Evolutionary conservation across 1,140 invertebrate genomes (phyloP), one percentile per base, ranked within the genome.

Genomic region (Cataglyphis hispanica): DNA sequence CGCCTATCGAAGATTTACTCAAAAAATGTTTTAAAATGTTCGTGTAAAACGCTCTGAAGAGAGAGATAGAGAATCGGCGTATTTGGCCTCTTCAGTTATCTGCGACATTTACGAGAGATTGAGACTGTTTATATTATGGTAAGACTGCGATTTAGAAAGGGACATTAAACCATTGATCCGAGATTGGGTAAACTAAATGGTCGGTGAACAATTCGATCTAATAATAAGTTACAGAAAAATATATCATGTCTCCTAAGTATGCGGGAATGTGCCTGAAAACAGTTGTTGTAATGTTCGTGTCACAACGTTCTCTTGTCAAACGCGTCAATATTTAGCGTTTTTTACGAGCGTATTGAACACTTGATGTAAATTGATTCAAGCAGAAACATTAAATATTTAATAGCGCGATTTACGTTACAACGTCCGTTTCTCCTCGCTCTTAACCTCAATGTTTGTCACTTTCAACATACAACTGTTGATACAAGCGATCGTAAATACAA

Each of bases 331-430:
- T 50, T 16, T 50, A 22, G 5, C 1, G 37, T 37, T 5, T 34
- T 16, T 80, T 31, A 37, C 8, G n/a, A 56, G 10, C 27, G 22
- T 69, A 25, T 16, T 13, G 10, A 78, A 37, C 7, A 27, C 25
- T 37, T 19, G 66, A 66, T 56, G 76, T 34, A 50, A 66, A 67
- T 31, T 67, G 37, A 60, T 72, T 8, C 10, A 50, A 13, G 25
- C n/a, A 8, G 16, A 69, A 40, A 40, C 16, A n/a, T 16, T 34
- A 22, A 81, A 74, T 74, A 74, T 74, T 83, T 58, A 43, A 43
- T 37, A 34, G 43, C 8, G 61, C n/a, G 50, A 56, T 80, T 74
- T 58, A 53, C 61, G 61, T 78, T 67, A 37, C 31, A 25, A 69
- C 25, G 16, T 60, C 19, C 16, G 25, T 74, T 60, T 60, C 11